Evolutionary conservation across 2,113 vertebrate species (phyloP), one percentile per base, ranked within the genome.

Genomic region (Colistium nudipinnis): DNA sequence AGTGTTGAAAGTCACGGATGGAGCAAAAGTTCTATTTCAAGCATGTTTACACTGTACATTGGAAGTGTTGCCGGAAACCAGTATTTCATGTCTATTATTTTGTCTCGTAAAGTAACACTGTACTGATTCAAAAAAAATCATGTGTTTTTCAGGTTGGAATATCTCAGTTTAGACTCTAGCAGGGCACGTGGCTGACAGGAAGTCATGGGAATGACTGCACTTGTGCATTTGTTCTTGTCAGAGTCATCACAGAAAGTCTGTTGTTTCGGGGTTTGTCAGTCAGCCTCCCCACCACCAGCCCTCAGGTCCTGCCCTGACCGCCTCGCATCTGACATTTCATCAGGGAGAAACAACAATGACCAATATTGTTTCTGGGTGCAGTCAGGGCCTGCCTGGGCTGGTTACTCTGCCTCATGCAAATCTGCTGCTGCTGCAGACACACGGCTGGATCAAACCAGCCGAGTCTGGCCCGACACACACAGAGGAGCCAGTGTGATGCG

Each of bases 381-480:
- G 75, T 33, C 62, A 25, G 51, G 64, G 76, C 62, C 59, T 74
- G 71, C 65, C 41, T 7, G 41, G 55, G 16, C 78, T 51, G 51
- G 55, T 72, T 62, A 7, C 51, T 77, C 52, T 45, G 81, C 62
- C 80, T 69, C 61, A 25, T 35, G 62, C 20, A 14, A 27, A 27
- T 55, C 39, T 64, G 73, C 19, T 45, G 47, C 31, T 43, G 62
- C 17, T 19, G 66, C 24, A 38, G 48, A 56, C 27, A 57, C n/a
- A 20, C 17, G 20, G 35, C 82, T 67, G 80, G 86, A 80, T 86
- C 56, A 78, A 85, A 87, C 87, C 76, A 82, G 84, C 45, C 62
- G 62, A 36, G 66, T 70, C 83, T 64, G 82, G 88, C 59, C 76
- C 62, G 51, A 20, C 64, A 3, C 64, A 57, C 65, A 83, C 81